Evolutionary conservation across 2,113 vertebrate genomes (phyloP).

Genomic region (Pontoporia blainvillei): DNA sequence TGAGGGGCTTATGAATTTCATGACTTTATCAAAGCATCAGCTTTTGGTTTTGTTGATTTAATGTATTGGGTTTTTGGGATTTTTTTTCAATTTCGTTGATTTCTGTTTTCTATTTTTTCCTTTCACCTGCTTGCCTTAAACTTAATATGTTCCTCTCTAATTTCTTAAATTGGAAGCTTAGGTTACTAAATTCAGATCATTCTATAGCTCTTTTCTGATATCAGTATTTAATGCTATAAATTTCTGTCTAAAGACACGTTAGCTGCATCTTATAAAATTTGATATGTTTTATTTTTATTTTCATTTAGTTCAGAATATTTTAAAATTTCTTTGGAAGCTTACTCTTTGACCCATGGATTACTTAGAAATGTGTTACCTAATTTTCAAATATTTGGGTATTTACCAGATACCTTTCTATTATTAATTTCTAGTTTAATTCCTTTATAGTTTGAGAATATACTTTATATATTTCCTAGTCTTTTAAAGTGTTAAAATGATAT

Average conservation of each 20-base stretch:
- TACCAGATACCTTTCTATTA: neutral
- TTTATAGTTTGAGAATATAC: neutral
- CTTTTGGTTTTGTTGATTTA: neutral
- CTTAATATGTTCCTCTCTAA: neutral
- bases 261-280: neutral
- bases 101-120: neutral
- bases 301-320: neutral
- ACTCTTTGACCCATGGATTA: neutral
- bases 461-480: neutral
- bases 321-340: neutral
- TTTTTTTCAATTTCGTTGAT: neutral
- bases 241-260: neutral
- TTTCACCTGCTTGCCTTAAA: neutral
- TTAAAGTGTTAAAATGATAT: neutral
- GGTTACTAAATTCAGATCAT: neutral
- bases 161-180: neutral
- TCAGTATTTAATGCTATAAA: neutral
- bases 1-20: neutral
- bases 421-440: neutral
- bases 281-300: neutral
- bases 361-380: neutral
- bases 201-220: neutral
- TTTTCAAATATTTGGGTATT: neutral
- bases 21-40: neutral
- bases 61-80: neutral